phyloP scores from a whole-genome alignment of 2,797 vertebrate genomes.

The Mormyrus proboscirostris region DNA sequence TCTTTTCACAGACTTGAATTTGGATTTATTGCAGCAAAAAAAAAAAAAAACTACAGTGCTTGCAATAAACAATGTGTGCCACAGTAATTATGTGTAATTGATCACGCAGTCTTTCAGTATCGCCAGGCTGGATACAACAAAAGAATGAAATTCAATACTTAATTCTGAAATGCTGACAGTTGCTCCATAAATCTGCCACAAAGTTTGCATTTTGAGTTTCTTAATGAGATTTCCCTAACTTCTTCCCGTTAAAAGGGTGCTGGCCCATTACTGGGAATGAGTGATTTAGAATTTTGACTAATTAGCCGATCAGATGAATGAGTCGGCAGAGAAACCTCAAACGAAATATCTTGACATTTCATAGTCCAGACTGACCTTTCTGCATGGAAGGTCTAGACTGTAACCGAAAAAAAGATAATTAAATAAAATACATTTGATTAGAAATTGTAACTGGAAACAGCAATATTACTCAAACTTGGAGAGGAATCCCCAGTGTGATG shows the following conservation, averaged over 20 bases:
- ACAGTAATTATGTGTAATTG: not conserved
- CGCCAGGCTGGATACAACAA: not conserved
- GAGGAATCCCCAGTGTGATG: not conserved
- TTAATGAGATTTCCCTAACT: not conserved
- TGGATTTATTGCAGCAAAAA: not conserved
- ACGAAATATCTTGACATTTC: conserved; percentile 13
- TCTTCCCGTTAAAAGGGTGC: too few relatives aligned
- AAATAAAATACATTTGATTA: conserved; percentile 3
- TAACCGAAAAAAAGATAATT: not conserved
- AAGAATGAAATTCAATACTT: not conserved
- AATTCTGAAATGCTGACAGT: not conserved
- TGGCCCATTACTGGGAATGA: not conserved
- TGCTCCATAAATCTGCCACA: not conserved
- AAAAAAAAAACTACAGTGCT: not conserved
- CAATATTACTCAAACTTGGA: not conserved
- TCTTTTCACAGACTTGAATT: not conserved
- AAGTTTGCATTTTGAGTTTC: not conserved
- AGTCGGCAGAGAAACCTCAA: not conserved
- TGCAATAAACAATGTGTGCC: not conserved
- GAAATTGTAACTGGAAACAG: not conserved
- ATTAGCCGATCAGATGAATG: not conserved
- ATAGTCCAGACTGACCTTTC: conserved; percentile 8
- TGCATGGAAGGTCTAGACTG: not conserved
- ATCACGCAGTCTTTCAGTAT: not conserved
- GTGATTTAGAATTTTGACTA: conserved; percentile 7